phyloP scores from a whole-genome alignment of 2,113 vertebrate genomes.

The Saccopteryx leptura region DNA sequence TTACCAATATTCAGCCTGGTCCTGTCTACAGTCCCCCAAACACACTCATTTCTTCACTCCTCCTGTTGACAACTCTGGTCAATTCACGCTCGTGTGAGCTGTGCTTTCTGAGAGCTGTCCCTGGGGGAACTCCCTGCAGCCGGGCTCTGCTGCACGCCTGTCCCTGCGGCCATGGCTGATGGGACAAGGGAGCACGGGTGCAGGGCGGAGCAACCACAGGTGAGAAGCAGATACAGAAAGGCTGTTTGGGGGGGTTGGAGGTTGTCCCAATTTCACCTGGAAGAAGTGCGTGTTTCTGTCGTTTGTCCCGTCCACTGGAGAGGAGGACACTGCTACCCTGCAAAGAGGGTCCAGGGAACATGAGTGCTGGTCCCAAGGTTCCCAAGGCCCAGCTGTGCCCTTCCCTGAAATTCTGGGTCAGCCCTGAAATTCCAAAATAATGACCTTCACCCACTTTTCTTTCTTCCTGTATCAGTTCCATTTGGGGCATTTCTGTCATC shows the following conservation, averaged over 20 bases:
- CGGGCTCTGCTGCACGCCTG: neutral
- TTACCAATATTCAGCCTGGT: neutral
- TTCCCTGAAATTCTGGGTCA: neutral
- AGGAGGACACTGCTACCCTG: neutral
- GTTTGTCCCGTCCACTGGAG: neutral
- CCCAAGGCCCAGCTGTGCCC: neutral
- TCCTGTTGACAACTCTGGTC: neutral
- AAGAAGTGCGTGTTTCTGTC: neutral
- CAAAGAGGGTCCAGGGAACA: neutral
- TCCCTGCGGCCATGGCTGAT: neutral
- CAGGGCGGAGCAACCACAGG: neutral
- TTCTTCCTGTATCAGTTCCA: neutral
- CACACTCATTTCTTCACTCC: neutral
- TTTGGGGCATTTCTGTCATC: neutral
- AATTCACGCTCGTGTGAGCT: neutral
- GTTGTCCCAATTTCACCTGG: neutral
- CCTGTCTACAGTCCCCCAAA: neutral
- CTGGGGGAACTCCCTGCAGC: neutral
- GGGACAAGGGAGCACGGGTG: fast-evolving
- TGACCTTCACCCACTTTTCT: too few species aligned
- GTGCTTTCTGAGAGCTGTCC: neutral
- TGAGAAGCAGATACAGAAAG: neutral
- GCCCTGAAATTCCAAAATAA: neutral
- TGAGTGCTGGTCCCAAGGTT: neutral
- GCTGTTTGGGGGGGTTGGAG: neutral